Evolutionary conservation across 2,113 vertebrate species (phyloP).

Genomic region (Microcebus tavaratra): DNA sequence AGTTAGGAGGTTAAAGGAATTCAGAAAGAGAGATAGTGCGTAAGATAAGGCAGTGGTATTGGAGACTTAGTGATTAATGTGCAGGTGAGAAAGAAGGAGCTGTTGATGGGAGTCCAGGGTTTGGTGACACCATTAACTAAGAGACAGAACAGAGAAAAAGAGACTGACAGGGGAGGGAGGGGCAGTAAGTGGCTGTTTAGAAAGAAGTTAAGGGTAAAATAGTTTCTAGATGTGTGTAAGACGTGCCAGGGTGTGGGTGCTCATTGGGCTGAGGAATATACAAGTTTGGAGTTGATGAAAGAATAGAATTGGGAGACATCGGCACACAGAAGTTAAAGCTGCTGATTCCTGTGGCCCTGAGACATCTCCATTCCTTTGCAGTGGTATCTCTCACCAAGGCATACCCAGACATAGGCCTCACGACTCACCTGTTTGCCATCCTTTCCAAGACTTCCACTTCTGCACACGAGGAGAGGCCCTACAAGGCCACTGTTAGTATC

Average conservation of each 20-base stretch:
- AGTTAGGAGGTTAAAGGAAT: not conserved
- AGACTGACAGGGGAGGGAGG: not conserved
- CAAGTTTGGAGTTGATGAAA: not conserved
- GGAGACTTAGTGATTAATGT: not conserved
- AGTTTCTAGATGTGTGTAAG: not conserved
- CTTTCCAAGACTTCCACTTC: conserved; percentile 84
- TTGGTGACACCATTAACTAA: not conserved
- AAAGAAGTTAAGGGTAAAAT: not conserved
- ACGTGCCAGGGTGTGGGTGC: not conserved
- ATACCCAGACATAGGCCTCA: not conserved
- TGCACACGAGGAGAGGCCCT: conserved; percentile 92
- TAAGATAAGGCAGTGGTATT: not conserved
- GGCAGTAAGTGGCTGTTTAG: not conserved
- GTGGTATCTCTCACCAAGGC: not conserved
- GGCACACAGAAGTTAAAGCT: not conserved
- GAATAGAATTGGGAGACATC: not conserved
- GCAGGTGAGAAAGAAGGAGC: not conserved
- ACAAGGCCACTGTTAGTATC: conserved; percentile 92
- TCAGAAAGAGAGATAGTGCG: not conserved
- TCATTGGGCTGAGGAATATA: not conserved
- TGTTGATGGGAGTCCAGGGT: not conserved
- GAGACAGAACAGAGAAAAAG: not conserved
- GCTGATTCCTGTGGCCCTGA: not conserved
- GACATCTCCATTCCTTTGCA: not conserved
- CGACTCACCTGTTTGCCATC: conserved; percentile 88